Conservation (phyloP, 1,140 invertebrate genomes). For the Paralvinella palmiformis region DNA sequence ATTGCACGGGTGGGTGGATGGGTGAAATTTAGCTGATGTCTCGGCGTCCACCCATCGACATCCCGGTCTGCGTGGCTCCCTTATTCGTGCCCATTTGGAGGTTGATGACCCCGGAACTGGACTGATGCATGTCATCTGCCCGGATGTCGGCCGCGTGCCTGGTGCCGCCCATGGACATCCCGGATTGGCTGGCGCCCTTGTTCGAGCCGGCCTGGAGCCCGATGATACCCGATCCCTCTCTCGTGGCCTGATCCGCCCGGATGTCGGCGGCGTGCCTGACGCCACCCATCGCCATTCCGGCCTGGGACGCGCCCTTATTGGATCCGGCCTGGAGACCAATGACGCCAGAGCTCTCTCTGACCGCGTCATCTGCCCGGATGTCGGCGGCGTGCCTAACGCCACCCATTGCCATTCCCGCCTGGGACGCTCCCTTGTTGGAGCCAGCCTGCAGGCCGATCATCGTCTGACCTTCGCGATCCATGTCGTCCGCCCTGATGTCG, state of each 20-base stretch:
- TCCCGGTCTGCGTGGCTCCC: conserved; percentile 16
- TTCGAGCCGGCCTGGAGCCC: conserved; percentile 69
- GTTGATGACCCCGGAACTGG: conserved; percentile 13
- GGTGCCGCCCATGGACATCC: conserved; percentile 81
- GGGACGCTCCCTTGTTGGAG: conserved; percentile 28
- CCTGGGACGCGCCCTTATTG: conserved; percentile 31
- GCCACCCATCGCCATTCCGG: conserved; percentile 83
- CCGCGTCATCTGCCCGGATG: conserved; percentile 31
- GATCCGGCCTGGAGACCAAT: conserved; percentile 77
- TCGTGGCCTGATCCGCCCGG: conserved; percentile 7
- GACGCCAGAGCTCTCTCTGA: conserved; percentile 61
- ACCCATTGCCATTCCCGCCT: conserved; percentile 76
- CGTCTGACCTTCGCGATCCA: conserved; percentile 61
- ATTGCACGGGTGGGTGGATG: background rate
- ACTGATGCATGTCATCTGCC: conserved; percentile 10
- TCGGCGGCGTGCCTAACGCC: conserved; percentile 52
- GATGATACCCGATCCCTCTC: conserved; percentile 69
- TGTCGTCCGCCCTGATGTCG: conserved; percentile 40
- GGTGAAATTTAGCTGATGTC: conserved; percentile 10
- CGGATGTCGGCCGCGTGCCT: conserved; percentile 23
- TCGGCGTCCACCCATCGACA: conserved; percentile 18
- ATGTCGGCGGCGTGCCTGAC: conserved; percentile 33
- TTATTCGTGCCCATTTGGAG: conserved; percentile 16
- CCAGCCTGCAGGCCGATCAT: conserved; percentile 84
- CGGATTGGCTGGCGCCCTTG: conserved; percentile 50